A percentile compares a stretch with the other conserved stretches of the same genome.
Conservation (phyloP, 2,113 vertebrate genomes). For the Cynocephalus volans region DNA sequence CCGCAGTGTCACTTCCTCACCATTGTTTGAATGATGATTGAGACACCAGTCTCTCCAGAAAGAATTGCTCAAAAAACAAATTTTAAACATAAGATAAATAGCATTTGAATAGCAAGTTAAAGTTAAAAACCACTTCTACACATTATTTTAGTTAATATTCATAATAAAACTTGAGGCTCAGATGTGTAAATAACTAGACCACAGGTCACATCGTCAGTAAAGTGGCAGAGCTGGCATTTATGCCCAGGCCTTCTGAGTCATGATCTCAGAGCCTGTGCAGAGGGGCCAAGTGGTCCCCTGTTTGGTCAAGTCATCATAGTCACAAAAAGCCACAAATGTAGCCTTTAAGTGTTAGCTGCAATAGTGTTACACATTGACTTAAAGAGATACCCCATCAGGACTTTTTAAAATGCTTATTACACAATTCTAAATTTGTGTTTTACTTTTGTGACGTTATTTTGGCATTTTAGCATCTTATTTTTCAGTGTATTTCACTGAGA, state of each 20-base stretch:
- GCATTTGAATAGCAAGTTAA: neutral
- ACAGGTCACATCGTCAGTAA: neutral
- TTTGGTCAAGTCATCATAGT: neutral
- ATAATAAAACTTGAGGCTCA: neutral
- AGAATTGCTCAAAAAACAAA: neutral
- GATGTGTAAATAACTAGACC: neutral
- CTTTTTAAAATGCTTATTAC: neutral
- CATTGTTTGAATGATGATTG: neutral
- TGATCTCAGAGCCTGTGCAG: neutral
- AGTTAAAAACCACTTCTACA: neutral
- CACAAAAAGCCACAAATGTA: slow-evolving; percentile 7
- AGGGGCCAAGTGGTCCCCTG: neutral
- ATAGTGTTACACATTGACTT: neutral
- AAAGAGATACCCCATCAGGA: neutral
- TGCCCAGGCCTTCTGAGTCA: neutral
- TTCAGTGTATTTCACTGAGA: neutral
- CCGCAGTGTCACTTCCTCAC: neutral
- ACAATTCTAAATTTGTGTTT: slow-evolving; percentile 5
- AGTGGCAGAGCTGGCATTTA: neutral
- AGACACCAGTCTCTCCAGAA: neutral
- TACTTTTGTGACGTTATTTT: neutral
- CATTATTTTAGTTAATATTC: neutral
- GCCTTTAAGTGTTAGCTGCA: neutral
- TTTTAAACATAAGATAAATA: neutral
- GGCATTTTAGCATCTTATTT: neutral